Conservation (phyloP, 2,113 vertebrate species). For the Poecile atricapillus region DNA sequence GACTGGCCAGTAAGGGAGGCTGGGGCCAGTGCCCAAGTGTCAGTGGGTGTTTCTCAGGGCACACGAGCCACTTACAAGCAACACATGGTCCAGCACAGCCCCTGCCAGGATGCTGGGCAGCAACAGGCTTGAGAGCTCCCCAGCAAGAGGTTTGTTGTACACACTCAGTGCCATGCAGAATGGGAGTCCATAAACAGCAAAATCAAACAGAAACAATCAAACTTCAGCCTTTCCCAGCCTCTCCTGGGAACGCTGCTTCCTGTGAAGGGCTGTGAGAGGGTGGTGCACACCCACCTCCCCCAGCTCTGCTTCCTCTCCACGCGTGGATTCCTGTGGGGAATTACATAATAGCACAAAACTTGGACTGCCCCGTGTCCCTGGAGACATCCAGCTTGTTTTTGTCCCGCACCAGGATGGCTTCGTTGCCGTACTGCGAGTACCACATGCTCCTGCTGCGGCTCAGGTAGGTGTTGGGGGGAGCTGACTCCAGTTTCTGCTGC, state of each 20-base stretch:
- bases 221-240: background rate
- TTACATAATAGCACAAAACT: slow-evolving; percentile 87
- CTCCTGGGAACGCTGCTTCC: background rate
- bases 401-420: slow-evolving; percentile 88
- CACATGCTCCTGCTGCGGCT: slow-evolving; percentile 86
- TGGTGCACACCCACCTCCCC: background rate
- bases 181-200: background rate
- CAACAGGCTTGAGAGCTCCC: background rate
- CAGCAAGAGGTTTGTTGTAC: fast-evolving
- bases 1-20: background rate
- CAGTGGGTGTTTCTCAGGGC: background rate
- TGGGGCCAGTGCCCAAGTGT: background rate
- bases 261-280: fast-evolving
- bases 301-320: background rate
- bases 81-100: background rate
- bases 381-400: slow-evolving; percentile 62
- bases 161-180: background rate
- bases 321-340: fast-evolving
- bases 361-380: slow-evolving; percentile 77
- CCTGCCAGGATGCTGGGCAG: background rate
- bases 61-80: background rate
- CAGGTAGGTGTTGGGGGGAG: slow-evolving; percentile 81
- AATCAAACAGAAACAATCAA: background rate
- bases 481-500: slow-evolving; percentile 77
- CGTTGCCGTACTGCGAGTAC: slow-evolving; percentile 91